Evolutionary conservation across 2,113 vertebrate genomes (phyloP), one percentile per base, ranked within the genome.

Genomic region (Bostrychus sinensis): DNA sequence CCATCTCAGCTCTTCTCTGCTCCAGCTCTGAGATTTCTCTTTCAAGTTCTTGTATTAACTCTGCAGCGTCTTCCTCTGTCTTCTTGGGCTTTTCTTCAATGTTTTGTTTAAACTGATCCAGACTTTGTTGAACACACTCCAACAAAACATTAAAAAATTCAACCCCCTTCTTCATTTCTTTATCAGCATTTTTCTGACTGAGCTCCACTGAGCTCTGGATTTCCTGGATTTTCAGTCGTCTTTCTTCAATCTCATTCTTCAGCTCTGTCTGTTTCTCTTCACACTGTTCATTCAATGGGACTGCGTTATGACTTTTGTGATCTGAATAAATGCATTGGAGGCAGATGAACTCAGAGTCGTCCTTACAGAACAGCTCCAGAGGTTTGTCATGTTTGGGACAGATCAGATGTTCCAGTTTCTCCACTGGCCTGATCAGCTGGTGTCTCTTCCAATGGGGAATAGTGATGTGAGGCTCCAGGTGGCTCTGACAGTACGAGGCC

Each of bases 161-260:
- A 5, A 32, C 16, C 5, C 50, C 50, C 28, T 32, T 2, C 10
- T 54, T 5, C 28, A 32, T 19, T 32, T 54, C 25, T 54, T 13
- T 54, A 7, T 54, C 50, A 28, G 26, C 26, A 25, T 28, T 32
- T 13, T 54, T 32, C 50, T 54, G 25, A 54, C 50, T 54, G 50
- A 54, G 16, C 50, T 32, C 14, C 50, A 54, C 50, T 11, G 50
- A 32, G 6, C n/a, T 32, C 28, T 32, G 50, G 16, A 54, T 30
- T 19, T 54, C 26, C 50, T 54, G 26, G 26, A 54, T 17, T 32
- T 54, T 30, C 26, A 11, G 16, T 19, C 25, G 3, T 54, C 50
- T 54, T 22, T 48, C 45, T 11, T 48, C 20, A 14, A 48, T 48
- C 45, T 48, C 3, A 20, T 25, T 20, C 45, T 48, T 20, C 45